phyloP scores from a whole-genome alignment of 2,888 invertebrate genomes.

The Cordilura impudica region DNA sequence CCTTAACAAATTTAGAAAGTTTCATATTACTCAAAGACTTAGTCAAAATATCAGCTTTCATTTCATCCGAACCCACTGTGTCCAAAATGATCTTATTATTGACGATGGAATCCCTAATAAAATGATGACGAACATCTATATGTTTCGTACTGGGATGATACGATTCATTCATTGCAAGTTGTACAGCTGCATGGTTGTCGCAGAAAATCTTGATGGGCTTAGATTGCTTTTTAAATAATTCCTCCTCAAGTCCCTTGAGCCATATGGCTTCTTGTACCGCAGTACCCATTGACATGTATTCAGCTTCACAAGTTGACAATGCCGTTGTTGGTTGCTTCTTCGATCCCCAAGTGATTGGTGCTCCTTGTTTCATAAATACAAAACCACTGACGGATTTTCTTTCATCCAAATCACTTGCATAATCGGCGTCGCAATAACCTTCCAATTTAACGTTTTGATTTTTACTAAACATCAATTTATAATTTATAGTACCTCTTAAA shows the following conservation, averaged over 20 bases:
- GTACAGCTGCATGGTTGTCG: constrained; percentile 33
- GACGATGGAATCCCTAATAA: too few species aligned
- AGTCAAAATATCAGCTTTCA: too few species aligned
- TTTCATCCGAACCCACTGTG: too few species aligned
- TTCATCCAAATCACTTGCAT: constrained; percentile 42
- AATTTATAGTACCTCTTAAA: constrained; percentile 22
- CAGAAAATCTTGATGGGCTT: constrained; percentile 8
- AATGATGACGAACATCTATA: too few species aligned
- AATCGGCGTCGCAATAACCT: constrained; percentile 17
- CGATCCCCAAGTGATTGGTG: neutral
- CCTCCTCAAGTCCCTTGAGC: constrained; percentile 5
- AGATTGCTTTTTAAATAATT: neutral
- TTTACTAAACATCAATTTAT: neutral
- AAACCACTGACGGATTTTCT: constrained; percentile 30
- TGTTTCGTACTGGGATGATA: constrained; percentile 24
- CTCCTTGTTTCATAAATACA: constrained; percentile 14
- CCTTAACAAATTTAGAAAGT: too few species aligned
- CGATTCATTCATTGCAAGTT: constrained; percentile 12
- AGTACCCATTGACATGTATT: constrained; percentile 21
- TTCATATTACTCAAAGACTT: too few species aligned
- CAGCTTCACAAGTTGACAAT: constrained; percentile 30
- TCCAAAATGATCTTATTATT: too few species aligned
- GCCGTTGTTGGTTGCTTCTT: constrained; percentile 22
- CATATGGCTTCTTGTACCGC: constrained; percentile 36
- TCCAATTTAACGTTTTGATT: constrained; percentile 77